Percentiles rank a stretch among this genome's conserved stretches.
phyloP scores from a whole-genome alignment of 2,113 vertebrate genomes.

The Gallinago undulata region DNA sequence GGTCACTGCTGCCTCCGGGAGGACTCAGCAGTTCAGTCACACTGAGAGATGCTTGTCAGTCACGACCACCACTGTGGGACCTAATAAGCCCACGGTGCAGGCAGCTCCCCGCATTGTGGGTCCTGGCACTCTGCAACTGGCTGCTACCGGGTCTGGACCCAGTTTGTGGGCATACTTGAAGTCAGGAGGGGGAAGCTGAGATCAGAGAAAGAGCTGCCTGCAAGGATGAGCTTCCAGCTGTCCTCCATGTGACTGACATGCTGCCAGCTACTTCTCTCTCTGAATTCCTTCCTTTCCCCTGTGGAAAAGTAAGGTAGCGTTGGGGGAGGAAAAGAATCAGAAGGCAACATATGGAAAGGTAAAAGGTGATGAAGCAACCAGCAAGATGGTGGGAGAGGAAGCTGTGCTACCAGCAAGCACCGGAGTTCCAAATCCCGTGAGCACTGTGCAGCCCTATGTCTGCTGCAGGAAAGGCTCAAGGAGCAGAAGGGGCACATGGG shows the following conservation, averaged over 20 bases:
- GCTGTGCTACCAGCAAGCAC: not conserved
- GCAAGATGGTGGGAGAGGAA: not conserved
- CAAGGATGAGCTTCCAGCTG: not conserved
- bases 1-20: not conserved
- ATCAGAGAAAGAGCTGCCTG: not conserved
- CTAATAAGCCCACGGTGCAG: fast-evolving
- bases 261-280: not conserved
- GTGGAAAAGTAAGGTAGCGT: not conserved
- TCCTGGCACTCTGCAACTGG: not conserved
- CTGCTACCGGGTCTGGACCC: not conserved
- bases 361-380: not conserved
- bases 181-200: not conserved
- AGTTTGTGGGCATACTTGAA: not conserved
- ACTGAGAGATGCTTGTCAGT: not conserved
- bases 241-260: not conserved
- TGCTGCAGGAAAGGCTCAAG: not conserved
- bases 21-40: not conserved
- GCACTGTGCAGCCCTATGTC: not conserved
- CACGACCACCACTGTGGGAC: too few relatives aligned
- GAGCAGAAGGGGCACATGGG: fast-evolving
- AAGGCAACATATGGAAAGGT: not conserved
- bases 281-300: not conserved
- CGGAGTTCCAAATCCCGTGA: not conserved
- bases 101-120: not conserved
- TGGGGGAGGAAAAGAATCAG: not conserved